Evolutionary conservation across 2,113 vertebrate genomes (phyloP).

Genomic region (Oryzias woworae): DNA sequence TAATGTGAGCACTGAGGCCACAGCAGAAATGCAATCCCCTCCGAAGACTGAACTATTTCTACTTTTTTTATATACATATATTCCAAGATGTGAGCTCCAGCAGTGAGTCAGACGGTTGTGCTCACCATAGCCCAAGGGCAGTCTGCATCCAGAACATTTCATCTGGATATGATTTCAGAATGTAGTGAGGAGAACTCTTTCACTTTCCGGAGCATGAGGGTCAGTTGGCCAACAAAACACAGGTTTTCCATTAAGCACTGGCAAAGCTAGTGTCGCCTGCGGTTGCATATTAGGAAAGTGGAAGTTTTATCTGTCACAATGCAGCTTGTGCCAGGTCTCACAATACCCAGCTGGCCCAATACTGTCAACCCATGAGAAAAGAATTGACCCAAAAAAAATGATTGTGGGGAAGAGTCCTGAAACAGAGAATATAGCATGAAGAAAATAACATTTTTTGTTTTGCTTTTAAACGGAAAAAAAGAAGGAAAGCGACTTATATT

Average conservation of each 20-base stretch:
- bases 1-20: not conserved
- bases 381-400: slow-evolving; percentile 38
- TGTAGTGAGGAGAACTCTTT: slow-evolving; percentile 20
- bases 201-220: slow-evolving; percentile 16
- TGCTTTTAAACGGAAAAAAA: slow-evolving; percentile 1
- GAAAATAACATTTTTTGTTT: slow-evolving; percentile 23
- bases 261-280: slow-evolving; percentile 22
- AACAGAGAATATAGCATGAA: slow-evolving; percentile 14
- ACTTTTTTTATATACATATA: slow-evolving; percentile 13
- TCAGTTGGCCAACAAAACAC: slow-evolving; percentile 47
- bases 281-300: slow-evolving; percentile 41
- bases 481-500: not conserved
- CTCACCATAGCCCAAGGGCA: slow-evolving; percentile 15
- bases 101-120: slow-evolving; percentile 7
- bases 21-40: not conserved
- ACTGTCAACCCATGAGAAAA: slow-evolving; percentile 50
- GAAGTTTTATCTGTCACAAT: slow-evolving; percentile 45
- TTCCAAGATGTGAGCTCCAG: slow-evolving; percentile 27
- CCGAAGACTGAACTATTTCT: not conserved
- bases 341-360: slow-evolving; percentile 45
- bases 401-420: slow-evolving; percentile 21
- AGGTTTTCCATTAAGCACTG: slow-evolving; percentile 54
- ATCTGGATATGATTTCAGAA: slow-evolving; percentile 40
- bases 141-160: slow-evolving; percentile 24
- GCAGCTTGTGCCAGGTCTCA: slow-evolving; percentile 29